Percentiles rank a stretch among this genome's conserved stretches.
Conservation (phyloP, 2,797 vertebrate species). For the Parauchenoglanis ngamensis region DNA sequence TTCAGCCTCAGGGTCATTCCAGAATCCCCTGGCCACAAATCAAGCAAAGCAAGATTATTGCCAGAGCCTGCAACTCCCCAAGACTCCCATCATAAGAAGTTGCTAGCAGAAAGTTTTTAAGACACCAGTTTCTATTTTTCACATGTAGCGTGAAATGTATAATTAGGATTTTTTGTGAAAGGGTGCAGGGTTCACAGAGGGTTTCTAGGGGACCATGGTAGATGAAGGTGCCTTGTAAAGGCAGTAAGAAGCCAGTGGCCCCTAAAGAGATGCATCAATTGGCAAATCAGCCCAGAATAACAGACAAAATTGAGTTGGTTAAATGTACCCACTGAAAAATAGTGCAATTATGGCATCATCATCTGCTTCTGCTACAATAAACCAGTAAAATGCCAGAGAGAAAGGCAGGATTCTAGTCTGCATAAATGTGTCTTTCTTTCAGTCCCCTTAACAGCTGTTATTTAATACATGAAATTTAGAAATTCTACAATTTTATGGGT, state of each 20-base stretch:
- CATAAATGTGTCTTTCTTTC: too few species aligned
- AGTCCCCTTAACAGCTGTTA: too few species aligned
- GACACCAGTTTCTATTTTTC: not conserved
- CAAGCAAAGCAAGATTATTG: not conserved
- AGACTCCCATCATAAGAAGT: not conserved
- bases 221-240: not conserved
- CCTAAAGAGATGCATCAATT: not conserved
- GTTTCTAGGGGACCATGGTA: not conserved
- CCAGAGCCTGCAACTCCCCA: not conserved
- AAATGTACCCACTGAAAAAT: too few species aligned
- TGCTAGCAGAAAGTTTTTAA: not conserved
- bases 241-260: not conserved
- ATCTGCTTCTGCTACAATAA: not conserved
- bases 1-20: not conserved
- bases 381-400: not conserved
- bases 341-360: not conserved
- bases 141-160: not conserved
- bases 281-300: not conserved
- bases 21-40: not conserved
- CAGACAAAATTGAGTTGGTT: not conserved
- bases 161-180: not conserved
- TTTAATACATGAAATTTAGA: too few species aligned
- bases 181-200: not conserved
- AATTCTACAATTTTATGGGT: not conserved
- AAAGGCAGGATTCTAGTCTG: not conserved